Evolutionary conservation across 2,797 vertebrate species (phyloP), one percentile per base, ranked within the genome.

Genomic region (Hipposideros larvatus): DNA sequence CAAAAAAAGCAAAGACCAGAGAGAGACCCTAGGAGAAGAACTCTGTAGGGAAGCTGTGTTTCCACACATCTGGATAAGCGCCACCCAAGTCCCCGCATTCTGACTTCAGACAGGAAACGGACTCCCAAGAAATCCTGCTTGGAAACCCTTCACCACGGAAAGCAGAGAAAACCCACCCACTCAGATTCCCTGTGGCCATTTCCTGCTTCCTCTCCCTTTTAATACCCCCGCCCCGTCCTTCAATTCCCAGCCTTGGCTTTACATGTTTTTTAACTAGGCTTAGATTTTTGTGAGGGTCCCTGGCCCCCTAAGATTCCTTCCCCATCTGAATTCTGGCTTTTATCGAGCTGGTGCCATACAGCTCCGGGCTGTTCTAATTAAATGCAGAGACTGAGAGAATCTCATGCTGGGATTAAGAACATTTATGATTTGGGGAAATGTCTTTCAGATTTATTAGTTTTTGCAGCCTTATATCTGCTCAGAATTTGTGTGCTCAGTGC

Each of bases 101-200:
- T 41, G 46, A 51, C 46, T 83, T 68, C 80, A 66, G 61, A 96
- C 94, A 95, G 97, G 92, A 97, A 97, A 73, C 7, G 6, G 79
- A 73, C 83, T 96, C 96, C 92, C 78, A 91, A 92, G 85, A 97
- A 97, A 89, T 74, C 63, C 55, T 95, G 66, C 82, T 65, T 95
- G 71, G 88, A 96, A 97, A 95, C n/a, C 51, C 83, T 91, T 94
- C 37, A 1, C 7, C 0, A 7, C 3, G 70, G 70, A 75, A 88
- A 83, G 77, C 66, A 93, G 63, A 59, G 59, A 48, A 91, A 96
- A 90, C 83, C 75, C 93, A 97, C 95, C 95, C 89, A 78, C 94
- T 95, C 84, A 65, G 89, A 90, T 80, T 95, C 95, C 63, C 48
- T 57, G 10, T 24, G 43, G 83, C 75, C 75, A 84, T 80, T 97